phyloP scores from a whole-genome alignment of 2,888 invertebrate genomes.

The Zygothrica quintamaculata region DNA sequence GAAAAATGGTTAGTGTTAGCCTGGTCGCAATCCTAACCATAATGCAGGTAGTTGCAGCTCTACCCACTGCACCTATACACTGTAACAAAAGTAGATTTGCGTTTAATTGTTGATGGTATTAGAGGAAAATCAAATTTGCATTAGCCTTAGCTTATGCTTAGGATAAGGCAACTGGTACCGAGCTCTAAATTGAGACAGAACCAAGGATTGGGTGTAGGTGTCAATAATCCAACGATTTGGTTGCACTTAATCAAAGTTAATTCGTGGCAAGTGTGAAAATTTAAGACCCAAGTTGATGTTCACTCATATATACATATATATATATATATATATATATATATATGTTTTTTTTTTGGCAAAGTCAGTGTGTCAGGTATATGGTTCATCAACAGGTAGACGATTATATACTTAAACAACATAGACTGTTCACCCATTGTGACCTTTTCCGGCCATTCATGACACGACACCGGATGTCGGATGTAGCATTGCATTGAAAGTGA shows the following conservation, averaged over 20 bases:
- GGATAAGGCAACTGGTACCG: neutral
- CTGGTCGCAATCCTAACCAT: slow-evolving; percentile 1
- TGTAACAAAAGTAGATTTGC: slow-evolving; percentile 46
- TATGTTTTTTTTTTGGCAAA: slow-evolving; percentile 45
- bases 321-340: too few species aligned
- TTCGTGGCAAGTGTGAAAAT: slow-evolving; percentile 55
- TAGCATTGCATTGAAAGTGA: slow-evolving; percentile 9
- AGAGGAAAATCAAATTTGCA: slow-evolving; percentile 75
- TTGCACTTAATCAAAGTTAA: slow-evolving; percentile 78
- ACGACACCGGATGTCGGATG: slow-evolving; percentile 65
- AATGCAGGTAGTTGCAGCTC: slow-evolving; percentile 49
- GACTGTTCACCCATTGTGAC: slow-evolving; percentile 40
- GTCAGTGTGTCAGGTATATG: slow-evolving; percentile 57
- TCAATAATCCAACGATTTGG: slow-evolving; percentile 77
- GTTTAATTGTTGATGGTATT: slow-evolving; percentile 81
- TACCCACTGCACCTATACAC: too few species aligned
- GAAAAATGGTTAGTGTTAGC: slow-evolving; percentile 16
- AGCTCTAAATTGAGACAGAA: neutral
- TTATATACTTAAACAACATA: neutral
- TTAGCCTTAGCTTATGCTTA: slow-evolving; percentile 41
- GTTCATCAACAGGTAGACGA: slow-evolving; percentile 10
- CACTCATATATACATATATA: too few species aligned
- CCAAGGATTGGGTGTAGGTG: slow-evolving; percentile 60
- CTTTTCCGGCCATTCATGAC: slow-evolving; percentile 68
- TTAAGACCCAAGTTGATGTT: slow-evolving; percentile 3